These are phyloP conservation scores for Adelognathus sp. DNA, from an alignment of 2,888 invertebrate species.

Conservation along the genomic window DNA sequence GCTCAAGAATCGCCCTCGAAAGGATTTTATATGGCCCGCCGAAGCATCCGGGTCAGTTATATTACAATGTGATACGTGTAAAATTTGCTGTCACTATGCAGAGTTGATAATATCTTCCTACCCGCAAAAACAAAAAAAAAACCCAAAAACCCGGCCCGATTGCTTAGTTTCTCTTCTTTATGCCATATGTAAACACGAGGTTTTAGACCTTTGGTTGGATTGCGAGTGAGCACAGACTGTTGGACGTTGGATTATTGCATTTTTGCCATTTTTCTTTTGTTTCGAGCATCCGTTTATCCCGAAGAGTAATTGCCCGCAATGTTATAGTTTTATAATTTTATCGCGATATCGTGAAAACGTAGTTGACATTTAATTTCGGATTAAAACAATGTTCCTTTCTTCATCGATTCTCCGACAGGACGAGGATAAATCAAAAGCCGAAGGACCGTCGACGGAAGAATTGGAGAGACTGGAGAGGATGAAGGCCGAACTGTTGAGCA, in stretches of 20 bases:
- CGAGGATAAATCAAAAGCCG: slow-evolving; percentile 86
- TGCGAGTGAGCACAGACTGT: slow-evolving; percentile 13
- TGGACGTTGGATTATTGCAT: slow-evolving; percentile 2
- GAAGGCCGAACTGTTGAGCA: slow-evolving; percentile 82
- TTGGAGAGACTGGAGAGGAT: slow-evolving; percentile 84
- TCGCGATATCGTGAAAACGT: slow-evolving; percentile 14
- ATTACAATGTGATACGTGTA: slow-evolving; percentile 49
- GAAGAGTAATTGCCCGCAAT: slow-evolving; percentile 27
- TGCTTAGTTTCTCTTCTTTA: slow-evolving; percentile 5
- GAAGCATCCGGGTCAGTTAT: slow-evolving; percentile 64
- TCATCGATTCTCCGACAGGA: slow-evolving; percentile 82
- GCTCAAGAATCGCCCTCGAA: slow-evolving; percentile 62
- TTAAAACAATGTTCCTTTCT: slow-evolving; percentile 11
- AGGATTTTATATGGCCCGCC: slow-evolving; percentile 65
- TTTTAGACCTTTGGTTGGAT: slow-evolving; percentile 5
- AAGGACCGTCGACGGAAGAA: slow-evolving; percentile 84
- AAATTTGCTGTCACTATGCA: slow-evolving; percentile 52
- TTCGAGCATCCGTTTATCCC: slow-evolving; percentile 12
- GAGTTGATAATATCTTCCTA: slow-evolving; percentile 29
- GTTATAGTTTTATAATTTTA: slow-evolving; percentile 33
- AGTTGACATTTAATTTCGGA: not conserved
- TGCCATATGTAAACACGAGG: slow-evolving; percentile 7
- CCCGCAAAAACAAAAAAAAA: slow-evolving; percentile 3
- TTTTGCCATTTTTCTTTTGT: slow-evolving; percentile 21
- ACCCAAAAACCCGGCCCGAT: not conserved